Base-by-base conservation (phyloP, 35 echinoderm and acorn worm genomes). In the Diadema setosum region DNA sequence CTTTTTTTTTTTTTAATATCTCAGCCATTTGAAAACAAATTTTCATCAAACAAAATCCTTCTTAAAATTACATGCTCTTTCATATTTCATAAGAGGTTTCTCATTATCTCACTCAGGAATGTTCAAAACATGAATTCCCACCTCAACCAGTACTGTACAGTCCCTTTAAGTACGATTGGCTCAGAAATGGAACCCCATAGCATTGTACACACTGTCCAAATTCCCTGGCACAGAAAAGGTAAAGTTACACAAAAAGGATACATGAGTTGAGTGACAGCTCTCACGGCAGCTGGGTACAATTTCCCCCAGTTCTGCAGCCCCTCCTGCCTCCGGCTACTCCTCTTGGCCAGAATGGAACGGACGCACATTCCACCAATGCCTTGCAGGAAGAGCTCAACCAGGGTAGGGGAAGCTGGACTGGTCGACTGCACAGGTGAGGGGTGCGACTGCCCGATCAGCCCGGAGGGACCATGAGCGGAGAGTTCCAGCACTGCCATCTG, bases 401-500 rank as follows among this genome's bases (percentile, higher is more conserved):
- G 14, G 18, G 89, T 92, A 0, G 83, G 89, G n/a, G 61, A 80
- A 14, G 52, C 23, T 36, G 64, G 23, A 16, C 45, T 46, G 12
- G 39, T 45, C 26, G 52, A 41, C n/a, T n/a, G n/a, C 32, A 35
- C 44, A 49, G 45, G 50, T 39, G 65, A 59, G 0, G 39, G 55
- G 56, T 30, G 26, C 12, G 56, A 31, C n/a, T 78, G 73, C 7
- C 26, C 67, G 11, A 29, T 34, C 11, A 84, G 85, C 0, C 48
- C 41, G 41, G 85, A 44, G 15, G 61, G 39, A 34, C 59, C 49
- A 0, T 76, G 46, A 21, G 83, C 61, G 21, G 92, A 85, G 42
- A 99, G 92, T 81, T 99, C 96, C 12, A 99, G 83, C 3, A 93
- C 96, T 31, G 92, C 96, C 44, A 99, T 65, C 45, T 99, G 96